Evolutionary conservation across 2,113 vertebrate species (phyloP).

Genomic region (Ctenomys sociabilis): DNA sequence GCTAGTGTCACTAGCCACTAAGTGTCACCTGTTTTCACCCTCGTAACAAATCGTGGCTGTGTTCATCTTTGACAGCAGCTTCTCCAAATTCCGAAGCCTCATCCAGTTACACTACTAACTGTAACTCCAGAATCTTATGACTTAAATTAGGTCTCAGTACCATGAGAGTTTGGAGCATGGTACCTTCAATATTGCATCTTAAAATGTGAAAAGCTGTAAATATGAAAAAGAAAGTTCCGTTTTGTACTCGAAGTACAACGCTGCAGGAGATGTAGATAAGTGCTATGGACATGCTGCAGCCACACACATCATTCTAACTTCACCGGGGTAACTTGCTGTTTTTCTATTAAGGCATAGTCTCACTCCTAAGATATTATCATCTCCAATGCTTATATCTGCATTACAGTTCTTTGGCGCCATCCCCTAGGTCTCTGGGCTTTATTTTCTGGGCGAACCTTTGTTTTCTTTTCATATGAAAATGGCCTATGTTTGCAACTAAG

Average conservation of each 20-base stretch:
- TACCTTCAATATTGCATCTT: background rate
- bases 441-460: background rate
- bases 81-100: background rate
- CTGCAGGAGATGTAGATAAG: accelerated
- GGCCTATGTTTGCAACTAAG: background rate
- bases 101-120: background rate
- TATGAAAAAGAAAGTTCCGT: background rate
- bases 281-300: background rate
- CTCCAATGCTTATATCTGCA: background rate
- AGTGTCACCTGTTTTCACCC: background rate
- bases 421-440: background rate
- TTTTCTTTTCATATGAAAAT: background rate
- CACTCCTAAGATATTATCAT: background rate
- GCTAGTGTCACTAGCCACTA: background rate
- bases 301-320: background rate
- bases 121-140: background rate
- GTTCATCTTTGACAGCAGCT: background rate
- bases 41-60: background rate
- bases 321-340: background rate
- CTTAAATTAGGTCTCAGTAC: background rate
- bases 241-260: background rate
- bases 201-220: background rate
- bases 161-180: background rate
- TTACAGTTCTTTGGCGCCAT: background rate
- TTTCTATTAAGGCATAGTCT: background rate